Conservation (phyloP, 1,140 invertebrate species). For the Cataglyphis hispanica region DNA sequence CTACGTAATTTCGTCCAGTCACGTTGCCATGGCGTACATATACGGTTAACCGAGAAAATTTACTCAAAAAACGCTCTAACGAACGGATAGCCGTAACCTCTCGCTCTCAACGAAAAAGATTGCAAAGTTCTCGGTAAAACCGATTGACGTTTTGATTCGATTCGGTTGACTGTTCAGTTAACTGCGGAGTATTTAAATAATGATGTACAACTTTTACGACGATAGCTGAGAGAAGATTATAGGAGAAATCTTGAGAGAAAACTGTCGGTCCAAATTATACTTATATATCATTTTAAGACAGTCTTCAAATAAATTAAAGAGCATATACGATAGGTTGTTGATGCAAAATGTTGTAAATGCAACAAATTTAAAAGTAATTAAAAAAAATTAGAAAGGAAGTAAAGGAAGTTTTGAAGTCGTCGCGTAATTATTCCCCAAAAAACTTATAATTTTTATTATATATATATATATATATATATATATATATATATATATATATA, state of each 20-base stretch:
- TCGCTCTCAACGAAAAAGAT: conserved; percentile 7
- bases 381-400: too few relatives aligned
- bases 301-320: background rate
- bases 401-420: too few relatives aligned
- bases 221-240: background rate
- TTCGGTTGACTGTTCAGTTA: background rate
- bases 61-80: conserved; percentile 34
- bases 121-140: background rate
- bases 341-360: background rate
- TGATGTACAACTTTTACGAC: background rate
- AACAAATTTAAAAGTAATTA: too few relatives aligned
- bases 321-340: background rate
- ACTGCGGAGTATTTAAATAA: background rate
- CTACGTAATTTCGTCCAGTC: conserved; percentile 72
- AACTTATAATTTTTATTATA: background rate
- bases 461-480: too few relatives aligned
- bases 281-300: background rate
- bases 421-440: background rate
- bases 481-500: too few relatives aligned
- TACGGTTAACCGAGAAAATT: conserved; percentile 43
- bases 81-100: conserved; percentile 32
- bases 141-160: background rate
- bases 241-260: background rate
- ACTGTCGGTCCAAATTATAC: background rate
- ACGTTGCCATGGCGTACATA: conserved; percentile 57